These are phyloP conservation scores for Deilephila elpenor DNA, from an alignment of 2,888 invertebrate genomes.

Conservation along the genomic window DNA sequence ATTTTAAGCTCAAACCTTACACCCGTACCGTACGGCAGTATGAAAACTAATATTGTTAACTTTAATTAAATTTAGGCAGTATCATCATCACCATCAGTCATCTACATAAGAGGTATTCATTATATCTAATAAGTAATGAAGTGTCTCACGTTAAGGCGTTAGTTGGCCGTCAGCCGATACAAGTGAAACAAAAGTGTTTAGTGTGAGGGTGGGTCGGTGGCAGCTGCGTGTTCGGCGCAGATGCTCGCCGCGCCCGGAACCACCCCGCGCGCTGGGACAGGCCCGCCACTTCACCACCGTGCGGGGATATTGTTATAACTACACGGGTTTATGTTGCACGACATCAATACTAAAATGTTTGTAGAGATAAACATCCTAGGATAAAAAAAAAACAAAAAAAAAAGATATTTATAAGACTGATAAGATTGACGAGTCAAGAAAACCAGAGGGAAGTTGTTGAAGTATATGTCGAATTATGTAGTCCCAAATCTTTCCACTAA, in stretches of 20 bases:
- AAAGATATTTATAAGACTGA: too few relatives aligned
- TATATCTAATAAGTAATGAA: background rate
- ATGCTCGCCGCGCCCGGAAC: conserved; percentile 50
- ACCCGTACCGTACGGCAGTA: background rate
- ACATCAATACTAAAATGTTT: too few relatives aligned
- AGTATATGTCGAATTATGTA: background rate
- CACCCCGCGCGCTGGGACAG: conserved; percentile 41
- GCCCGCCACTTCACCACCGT: background rate
- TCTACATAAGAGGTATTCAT: background rate
- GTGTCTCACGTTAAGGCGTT: background rate
- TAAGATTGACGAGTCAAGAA: background rate
- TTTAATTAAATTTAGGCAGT: background rate
- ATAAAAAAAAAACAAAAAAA: too few relatives aligned
- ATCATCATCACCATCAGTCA: too few relatives aligned
- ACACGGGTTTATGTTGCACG: too few relatives aligned
- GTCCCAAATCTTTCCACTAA: background rate
- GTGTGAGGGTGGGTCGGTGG: conserved; percentile 53
- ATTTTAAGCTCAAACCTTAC: conserved; percentile 1
- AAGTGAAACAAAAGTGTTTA: conserved; percentile 58
- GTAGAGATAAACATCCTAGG: too few relatives aligned
- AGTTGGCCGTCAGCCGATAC: background rate
- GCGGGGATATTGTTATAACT: background rate
- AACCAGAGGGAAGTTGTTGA: background rate
- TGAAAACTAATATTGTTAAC: background rate
- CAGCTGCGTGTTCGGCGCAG: conserved; percentile 68